Percentiles rank a stretch among this genome's conserved stretches.
Evolutionary conservation across 2,888 invertebrate species (phyloP).

Genomic region (Scaeva pyrastri): DNA sequence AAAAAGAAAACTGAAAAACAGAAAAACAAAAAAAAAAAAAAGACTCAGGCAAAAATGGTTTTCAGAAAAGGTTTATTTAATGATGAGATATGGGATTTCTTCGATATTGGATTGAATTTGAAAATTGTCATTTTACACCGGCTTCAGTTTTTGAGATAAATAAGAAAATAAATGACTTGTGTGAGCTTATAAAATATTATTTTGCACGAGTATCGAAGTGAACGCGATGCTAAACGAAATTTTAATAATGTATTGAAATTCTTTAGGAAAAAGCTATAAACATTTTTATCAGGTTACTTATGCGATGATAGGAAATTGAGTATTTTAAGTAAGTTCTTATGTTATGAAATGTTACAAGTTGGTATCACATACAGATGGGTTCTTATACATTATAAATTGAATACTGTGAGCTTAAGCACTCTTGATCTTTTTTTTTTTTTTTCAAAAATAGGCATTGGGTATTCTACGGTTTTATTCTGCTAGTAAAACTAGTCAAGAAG

Average conservation of each 20-base stretch:
- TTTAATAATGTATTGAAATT: neutral
- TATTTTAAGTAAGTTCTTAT: too few species aligned
- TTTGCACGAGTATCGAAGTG: neutral
- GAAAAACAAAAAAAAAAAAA: conserved; percentile 5
- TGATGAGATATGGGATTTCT: conserved; percentile 33
- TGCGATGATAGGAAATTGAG: too few species aligned
- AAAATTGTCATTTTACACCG: conserved; percentile 24
- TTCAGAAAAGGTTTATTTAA: conserved; percentile 19
- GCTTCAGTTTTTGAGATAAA: conserved; percentile 1
- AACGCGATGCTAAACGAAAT: neutral
- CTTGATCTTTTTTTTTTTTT: too few species aligned
- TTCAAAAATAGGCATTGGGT: too few species aligned
- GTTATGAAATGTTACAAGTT: too few species aligned
- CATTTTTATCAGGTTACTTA: too few species aligned
- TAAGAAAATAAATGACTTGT: neutral
- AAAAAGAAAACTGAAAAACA: neutral
- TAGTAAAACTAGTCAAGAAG: too few species aligned
- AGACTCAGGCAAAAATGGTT: neutral
- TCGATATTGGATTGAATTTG: conserved; percentile 18
- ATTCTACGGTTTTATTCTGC: too few species aligned
- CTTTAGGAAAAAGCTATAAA: neutral
- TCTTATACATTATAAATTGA: too few species aligned
- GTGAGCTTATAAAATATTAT: neutral
- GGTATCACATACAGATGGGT: too few species aligned
- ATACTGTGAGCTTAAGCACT: too few species aligned